Conservation (phyloP, 2,888 invertebrate species). For the Heliconius erato region DNA sequence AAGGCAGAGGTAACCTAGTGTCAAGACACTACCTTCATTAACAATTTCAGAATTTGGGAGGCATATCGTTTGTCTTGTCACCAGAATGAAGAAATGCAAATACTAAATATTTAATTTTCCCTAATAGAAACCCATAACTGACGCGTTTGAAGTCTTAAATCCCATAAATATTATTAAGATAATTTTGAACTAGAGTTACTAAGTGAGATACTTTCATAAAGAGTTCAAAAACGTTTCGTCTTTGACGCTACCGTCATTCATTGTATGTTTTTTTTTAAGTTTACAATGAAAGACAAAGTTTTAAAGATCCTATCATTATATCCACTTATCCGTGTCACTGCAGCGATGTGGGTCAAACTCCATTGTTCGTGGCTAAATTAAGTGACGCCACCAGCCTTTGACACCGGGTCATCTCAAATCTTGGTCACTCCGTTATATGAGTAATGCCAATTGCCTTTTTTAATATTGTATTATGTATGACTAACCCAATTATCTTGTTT, state of each 20-base stretch:
- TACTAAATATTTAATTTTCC: no score
- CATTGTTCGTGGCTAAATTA: conserved; percentile 37
- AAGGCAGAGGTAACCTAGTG: no score
- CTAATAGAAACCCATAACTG: not conserved
- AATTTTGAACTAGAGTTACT: not conserved
- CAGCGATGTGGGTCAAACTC: conserved; percentile 39
- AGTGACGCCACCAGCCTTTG: conserved; percentile 33
- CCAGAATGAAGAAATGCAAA: no score
- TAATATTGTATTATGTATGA: not conserved
- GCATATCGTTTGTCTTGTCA: no score
- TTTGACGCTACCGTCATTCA: not conserved
- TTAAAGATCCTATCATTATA: not conserved
- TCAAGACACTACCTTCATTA: no score
- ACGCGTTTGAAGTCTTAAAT: not conserved
- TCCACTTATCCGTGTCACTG: not conserved
- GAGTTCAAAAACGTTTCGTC: not conserved
- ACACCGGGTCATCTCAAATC: conserved; percentile 16
- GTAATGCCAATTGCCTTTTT: conserved; percentile 4
- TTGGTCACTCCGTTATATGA: conserved; percentile 27
- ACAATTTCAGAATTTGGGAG: no score
- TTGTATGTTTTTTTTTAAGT: not conserved
- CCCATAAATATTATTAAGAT: not conserved
- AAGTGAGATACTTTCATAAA: not conserved
- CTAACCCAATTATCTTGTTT: not conserved
- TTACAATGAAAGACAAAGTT: not conserved